A percentile compares a stretch with the other conserved stretches of the same genome.
Conservation (phyloP, 2,113 vertebrate species). For the Nothobranchius kuhntae region DNA sequence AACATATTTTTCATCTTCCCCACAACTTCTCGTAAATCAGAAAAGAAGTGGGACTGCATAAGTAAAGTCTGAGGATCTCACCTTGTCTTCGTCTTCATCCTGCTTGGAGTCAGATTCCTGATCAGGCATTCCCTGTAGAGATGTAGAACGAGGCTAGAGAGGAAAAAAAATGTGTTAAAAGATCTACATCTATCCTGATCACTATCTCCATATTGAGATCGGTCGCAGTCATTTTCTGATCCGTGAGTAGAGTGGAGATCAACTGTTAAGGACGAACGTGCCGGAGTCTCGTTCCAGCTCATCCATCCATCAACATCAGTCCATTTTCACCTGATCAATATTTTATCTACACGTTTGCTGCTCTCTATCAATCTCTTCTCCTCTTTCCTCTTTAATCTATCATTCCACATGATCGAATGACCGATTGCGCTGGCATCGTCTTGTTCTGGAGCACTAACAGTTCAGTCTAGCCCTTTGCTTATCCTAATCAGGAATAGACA, state of each 20-base stretch:
- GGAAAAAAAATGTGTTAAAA: slow-evolving; percentile 1
- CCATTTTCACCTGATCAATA: slow-evolving; percentile 57
- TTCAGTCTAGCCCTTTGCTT: background rate
- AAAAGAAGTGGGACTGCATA: background rate
- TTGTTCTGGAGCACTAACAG: slow-evolving; percentile 6
- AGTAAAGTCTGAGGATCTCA: slow-evolving; percentile 10
- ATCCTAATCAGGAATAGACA: slow-evolving; percentile 1
- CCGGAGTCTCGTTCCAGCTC: slow-evolving; percentile 32
- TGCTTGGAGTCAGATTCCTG: slow-evolving; percentile 51
- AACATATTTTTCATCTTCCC: background rate
- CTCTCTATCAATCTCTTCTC: slow-evolving; percentile 51
- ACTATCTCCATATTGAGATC: background rate
- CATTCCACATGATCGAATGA: slow-evolving; percentile 56
- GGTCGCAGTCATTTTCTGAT: slow-evolving; percentile 1
- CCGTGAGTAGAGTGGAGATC: slow-evolving; percentile 12
- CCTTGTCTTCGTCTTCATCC: slow-evolving; percentile 71
- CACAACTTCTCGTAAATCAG: background rate
- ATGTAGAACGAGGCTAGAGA: slow-evolving; percentile 68
- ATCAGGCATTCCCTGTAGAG: slow-evolving; percentile 63
- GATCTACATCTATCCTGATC: background rate
- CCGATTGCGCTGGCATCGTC: slow-evolving; percentile 26
- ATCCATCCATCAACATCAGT: slow-evolving; percentile 60
- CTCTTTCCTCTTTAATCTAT: slow-evolving; percentile 40
- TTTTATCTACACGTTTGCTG: slow-evolving; percentile 49
- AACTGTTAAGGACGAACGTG: slow-evolving; percentile 22